Evolutionary conservation across 1,140 invertebrate genomes (phyloP).

Genomic region (Brachionus plicatilis): DNA sequence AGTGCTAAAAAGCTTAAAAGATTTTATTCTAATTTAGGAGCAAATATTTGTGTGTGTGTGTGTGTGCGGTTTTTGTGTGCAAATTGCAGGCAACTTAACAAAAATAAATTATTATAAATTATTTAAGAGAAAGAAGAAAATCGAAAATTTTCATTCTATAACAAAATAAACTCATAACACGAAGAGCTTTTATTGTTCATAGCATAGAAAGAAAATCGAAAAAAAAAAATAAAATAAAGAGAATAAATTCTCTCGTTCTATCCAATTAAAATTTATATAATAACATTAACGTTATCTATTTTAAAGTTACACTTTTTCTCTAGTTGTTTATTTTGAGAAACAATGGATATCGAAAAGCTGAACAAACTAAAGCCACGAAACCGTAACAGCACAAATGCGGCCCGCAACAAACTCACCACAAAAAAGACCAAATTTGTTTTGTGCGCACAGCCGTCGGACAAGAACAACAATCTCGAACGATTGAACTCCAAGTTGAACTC

Average conservation of each 20-base stretch:
- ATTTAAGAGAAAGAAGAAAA: conserved; percentile 2
- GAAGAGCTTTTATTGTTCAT: conserved; percentile 21
- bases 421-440: background rate
- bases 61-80: background rate
- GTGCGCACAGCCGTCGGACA: background rate
- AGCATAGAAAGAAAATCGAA: background rate
- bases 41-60: background rate
- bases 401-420: background rate
- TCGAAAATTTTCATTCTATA: conserved; percentile 11
- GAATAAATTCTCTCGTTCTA: conserved; percentile 22
- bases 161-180: conserved; percentile 32
- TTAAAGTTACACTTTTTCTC: background rate
- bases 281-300: conserved; percentile 32
- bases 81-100: background rate
- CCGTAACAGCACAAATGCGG: background rate
- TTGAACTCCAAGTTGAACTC: conserved; percentile 11
- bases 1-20: too few relatives aligned
- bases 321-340: background rate
- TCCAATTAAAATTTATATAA: conserved; percentile 34
- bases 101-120: conserved; percentile 33
- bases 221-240: background rate
- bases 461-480: background rate
- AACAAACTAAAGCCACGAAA: conserved; percentile 7
- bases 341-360: conserved; percentile 17
- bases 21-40: background rate